A percentile compares a stretch with the other conserved stretches of the same genome.
phyloP scores from a whole-genome alignment of 2,113 vertebrate species.

The Bungarus multicinctus region DNA sequence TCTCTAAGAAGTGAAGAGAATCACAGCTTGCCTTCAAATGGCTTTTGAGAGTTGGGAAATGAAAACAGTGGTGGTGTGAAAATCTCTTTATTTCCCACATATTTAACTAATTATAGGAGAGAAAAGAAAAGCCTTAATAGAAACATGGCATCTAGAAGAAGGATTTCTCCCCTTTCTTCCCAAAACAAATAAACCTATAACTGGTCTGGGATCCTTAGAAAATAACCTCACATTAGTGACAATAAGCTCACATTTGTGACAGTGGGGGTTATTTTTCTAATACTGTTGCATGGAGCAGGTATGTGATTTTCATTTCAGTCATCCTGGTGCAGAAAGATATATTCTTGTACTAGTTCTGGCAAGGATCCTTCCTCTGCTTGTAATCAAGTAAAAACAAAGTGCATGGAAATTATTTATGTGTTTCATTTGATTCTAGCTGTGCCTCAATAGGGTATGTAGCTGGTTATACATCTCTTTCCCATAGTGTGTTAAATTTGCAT shows the following conservation, averaged over 20 bases:
- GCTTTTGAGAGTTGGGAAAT: neutral
- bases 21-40: neutral
- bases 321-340: neutral
- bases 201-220: neutral
- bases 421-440: neutral
- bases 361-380: neutral
- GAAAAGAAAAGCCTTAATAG: neutral
- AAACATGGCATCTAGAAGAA: neutral
- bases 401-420: neutral
- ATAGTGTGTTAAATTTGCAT: neutral
- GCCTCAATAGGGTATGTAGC: neutral
- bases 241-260: neutral
- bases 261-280: neutral
- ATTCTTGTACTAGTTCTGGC: neutral
- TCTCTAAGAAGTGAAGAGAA: neutral
- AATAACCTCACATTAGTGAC: neutral
- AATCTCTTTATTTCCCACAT: neutral
- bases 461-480: neutral
- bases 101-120: neutral
- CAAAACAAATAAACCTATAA: neutral
- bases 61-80: neutral
- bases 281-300: neutral
- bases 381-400: neutral
- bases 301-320: neutral
- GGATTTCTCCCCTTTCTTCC: neutral